These are phyloP conservation scores for Palythoa heliodiscus DNA, from an alignment of 92 coral and sea anemone genomes.

Conservation along the genomic window DNA sequence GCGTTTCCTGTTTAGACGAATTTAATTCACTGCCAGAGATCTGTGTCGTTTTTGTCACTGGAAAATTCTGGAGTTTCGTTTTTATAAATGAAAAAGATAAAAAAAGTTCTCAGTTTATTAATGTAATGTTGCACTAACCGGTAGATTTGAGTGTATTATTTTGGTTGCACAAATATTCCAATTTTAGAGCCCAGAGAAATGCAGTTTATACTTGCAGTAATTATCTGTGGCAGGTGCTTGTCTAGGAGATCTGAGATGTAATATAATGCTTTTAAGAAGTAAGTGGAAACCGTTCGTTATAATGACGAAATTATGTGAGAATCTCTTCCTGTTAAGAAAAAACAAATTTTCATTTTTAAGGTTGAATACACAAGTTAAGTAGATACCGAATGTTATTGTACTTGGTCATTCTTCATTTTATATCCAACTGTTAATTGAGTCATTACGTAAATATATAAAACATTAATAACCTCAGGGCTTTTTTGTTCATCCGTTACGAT, in stretches of 20 bases:
- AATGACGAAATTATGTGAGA: background rate
- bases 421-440: constrained; percentile 5
- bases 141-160: background rate
- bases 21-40: background rate
- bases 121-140: background rate
- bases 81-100: background rate
- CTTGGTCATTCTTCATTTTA: background rate
- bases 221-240: background rate
- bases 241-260: background rate
- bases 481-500: background rate
- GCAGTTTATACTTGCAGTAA: background rate
- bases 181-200: background rate
- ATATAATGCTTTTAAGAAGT: background rate
- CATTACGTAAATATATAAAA: background rate
- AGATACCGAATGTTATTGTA: constrained; percentile 11
- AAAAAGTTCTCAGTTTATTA: background rate
- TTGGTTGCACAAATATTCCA: background rate
- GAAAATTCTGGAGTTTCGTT: background rate
- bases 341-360: background rate
- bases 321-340: background rate
- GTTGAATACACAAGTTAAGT: constrained; percentile 10
- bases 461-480: background rate
- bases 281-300: background rate
- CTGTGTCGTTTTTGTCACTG: background rate
- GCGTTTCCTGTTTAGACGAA: constrained; percentile 4